These are phyloP conservation scores for Mesoligia furuncula DNA, from an alignment of 2,888 invertebrate genomes.

Conservation along the genomic window DNA sequence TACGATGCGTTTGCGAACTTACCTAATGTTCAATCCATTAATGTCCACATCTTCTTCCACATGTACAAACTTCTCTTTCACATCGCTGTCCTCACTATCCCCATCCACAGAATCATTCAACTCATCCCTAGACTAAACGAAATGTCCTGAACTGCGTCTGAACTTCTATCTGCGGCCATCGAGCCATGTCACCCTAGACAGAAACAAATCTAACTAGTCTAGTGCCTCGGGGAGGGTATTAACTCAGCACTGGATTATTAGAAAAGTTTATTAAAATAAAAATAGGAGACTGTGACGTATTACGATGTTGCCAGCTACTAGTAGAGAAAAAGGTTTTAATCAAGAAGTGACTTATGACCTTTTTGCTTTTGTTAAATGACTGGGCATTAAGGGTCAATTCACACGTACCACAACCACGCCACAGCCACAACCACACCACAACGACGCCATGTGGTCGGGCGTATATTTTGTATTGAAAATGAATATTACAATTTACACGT, in stretches of 20 bases:
- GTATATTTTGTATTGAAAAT: too few relatives aligned
- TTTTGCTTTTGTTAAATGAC: background rate
- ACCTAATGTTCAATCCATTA: background rate
- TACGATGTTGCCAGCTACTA: slow-evolving; percentile 17
- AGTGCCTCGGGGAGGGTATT: slow-evolving; percentile 17
- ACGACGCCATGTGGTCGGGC: too few relatives aligned
- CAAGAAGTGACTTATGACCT: background rate
- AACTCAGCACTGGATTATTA: slow-evolving; percentile 42
- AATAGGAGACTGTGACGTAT: slow-evolving; percentile 32
- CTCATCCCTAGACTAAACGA: slow-evolving; percentile 10
- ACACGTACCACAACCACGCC: too few relatives aligned
- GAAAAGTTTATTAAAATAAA: slow-evolving; percentile 50
- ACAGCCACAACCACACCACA: too few relatives aligned
- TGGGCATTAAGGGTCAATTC: too few relatives aligned
- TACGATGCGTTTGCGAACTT: background rate
- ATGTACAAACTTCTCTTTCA: background rate
- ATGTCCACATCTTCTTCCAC: too few relatives aligned
- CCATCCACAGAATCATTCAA: background rate
- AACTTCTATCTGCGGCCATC: slow-evolving; percentile 39
- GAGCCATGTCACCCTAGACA: slow-evolving; percentile 12
- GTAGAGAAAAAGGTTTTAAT: slow-evolving; percentile 28
- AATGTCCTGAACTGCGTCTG: slow-evolving; percentile 18
- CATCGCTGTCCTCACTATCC: background rate
- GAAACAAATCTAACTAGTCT: slow-evolving; percentile 50
- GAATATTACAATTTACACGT: too few relatives aligned